Evolutionary conservation across 2,888 invertebrate species (phyloP).

Genomic region (Philonicus albiceps): DNA sequence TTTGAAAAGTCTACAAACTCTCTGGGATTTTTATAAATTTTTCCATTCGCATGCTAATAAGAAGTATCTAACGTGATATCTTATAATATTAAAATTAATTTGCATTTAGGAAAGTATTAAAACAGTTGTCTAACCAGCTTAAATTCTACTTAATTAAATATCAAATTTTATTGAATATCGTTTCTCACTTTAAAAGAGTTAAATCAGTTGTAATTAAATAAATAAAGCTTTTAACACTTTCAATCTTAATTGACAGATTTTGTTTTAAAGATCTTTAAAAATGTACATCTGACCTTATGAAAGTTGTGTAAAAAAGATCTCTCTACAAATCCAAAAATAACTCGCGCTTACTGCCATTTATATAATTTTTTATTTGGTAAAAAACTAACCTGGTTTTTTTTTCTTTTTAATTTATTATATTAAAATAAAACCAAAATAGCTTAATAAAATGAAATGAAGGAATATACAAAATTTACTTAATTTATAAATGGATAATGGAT

Average conservation of each 20-base stretch:
- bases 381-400: neutral
- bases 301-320: neutral
- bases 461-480: no score
- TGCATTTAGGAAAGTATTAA: neutral
- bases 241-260: neutral
- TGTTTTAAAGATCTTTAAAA: neutral
- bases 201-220: no score
- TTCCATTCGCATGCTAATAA: neutral
- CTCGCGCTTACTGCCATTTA: neutral
- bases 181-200: no score
- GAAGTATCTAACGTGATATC: neutral
- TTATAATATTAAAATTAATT: neutral
- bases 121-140: neutral
- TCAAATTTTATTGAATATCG: neutral
- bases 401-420: neutral
- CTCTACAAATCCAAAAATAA: neutral
- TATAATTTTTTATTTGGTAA: neutral
- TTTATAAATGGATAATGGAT: no score
- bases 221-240: neutral
- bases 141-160: neutral
- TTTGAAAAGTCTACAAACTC: neutral
- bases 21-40: neutral
- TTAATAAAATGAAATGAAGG: no score
- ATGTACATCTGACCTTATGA: neutral
- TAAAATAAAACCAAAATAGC: neutral